phyloP scores from a whole-genome alignment of 2,797 vertebrate genomes.

The Coranthus polyacanthus region DNA sequence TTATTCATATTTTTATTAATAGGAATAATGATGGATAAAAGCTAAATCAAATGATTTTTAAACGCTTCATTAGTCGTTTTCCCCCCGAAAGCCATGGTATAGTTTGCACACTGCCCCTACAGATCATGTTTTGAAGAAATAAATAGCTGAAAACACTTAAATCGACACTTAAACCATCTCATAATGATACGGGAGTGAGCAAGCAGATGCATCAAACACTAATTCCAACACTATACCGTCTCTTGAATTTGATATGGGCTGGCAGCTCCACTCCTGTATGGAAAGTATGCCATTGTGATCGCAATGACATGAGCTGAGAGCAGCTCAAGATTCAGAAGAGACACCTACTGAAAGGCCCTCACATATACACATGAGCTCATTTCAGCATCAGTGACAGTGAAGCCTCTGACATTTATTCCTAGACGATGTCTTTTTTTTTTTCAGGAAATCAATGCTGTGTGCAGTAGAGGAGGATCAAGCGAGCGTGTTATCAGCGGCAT shows the following conservation, averaged over 20 bases:
- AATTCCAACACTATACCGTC: constrained; percentile 28
- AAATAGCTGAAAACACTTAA: too few relatives aligned
- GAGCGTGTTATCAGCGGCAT: constrained; percentile 53
- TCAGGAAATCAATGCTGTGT: constrained; percentile 36
- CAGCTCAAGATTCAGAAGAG: constrained; percentile 22
- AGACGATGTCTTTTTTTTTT: neutral
- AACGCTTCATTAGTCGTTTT: too few relatives aligned
- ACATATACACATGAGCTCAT: constrained; percentile 5
- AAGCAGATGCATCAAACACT: constrained; percentile 43
- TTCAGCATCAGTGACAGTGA: constrained; percentile 10
- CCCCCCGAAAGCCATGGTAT: too few relatives aligned
- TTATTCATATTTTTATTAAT: too few relatives aligned
- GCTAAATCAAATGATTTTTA: too few relatives aligned
- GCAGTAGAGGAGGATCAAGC: constrained; percentile 49
- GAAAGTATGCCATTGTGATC: constrained; percentile 51
- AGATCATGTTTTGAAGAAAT: too few relatives aligned
- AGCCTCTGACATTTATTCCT: constrained; percentile 14
- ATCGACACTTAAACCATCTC: constrained; percentile 7
- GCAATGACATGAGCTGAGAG: constrained; percentile 29
- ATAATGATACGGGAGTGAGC: constrained; percentile 7
- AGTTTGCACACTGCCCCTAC: too few relatives aligned
- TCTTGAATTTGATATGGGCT: constrained; percentile 51
- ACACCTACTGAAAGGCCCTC: constrained; percentile 43
- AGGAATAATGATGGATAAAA: too few relatives aligned
- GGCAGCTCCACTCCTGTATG: constrained; percentile 29